Evolutionary conservation across 2,888 invertebrate species (phyloP), one percentile per base, ranked within the genome.

Genomic region (Pyrocoelia pectoralis): DNA sequence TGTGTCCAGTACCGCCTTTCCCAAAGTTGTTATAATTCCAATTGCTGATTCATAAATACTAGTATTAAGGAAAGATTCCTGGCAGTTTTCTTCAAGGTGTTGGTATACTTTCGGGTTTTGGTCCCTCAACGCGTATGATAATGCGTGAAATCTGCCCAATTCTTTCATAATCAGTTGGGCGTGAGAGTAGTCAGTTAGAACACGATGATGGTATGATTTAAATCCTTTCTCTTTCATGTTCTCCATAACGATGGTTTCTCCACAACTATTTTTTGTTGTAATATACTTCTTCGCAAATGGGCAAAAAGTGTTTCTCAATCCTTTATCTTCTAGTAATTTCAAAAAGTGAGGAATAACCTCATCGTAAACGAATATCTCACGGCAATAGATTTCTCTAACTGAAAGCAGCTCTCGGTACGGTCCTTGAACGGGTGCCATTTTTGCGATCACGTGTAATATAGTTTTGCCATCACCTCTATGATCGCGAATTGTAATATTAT

Each of bases 81-180:
- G 6, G 9, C 2, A 8, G 15, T 43, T 6, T 9, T 12, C 46
- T 1, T 9, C 33, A 1, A 46, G 5, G 12, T 58, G 18, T 15
- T 49, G 6, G 38, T 43, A 63, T 9, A 15, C 18, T 1, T 54
- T 19, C 8, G 43, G 33, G 10, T 54, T 33, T 24, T 63, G 63
- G 15, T 63, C 63, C 8, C 55, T 33, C 0, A 63, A n/a, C 1
- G 63, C 63, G 38, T 53, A 51, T 5, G 63, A 63, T 14, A 58
- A 8, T 14, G 63, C 63, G 13, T 63, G 63, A 4, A 58, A 55
- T 1, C 43, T 43, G 6, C 40, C 63, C n/a, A 53, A 51, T 24
- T 57, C 28, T 8, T 40, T n/a, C n/a, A 63, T 19, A 6, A 56
- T 28, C 5, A 63, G 19, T 1, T 1, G 6, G n/a, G 43, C 46